Base-by-base conservation (phyloP, 2,888 invertebrate species). In the Taenaris catops region DNA sequence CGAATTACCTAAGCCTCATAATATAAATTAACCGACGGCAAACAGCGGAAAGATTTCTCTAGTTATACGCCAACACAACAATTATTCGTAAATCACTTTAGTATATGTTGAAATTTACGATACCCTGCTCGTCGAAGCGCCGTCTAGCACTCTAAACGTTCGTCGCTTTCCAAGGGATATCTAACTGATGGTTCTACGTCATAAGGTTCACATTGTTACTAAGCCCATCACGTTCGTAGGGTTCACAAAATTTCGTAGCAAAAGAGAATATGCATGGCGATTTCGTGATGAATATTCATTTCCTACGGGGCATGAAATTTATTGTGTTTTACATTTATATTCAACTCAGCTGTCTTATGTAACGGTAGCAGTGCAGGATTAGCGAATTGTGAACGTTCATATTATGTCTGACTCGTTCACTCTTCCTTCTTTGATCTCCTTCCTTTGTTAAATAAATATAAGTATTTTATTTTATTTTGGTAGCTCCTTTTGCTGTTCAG, bases 31-130 rank as follows among this genome's bases (percentile, higher is more conserved):
- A 74, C 70, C 71, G 66, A 73, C 79, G 76, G 84, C 86, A 81
- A 79, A 79, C 81, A 83, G 83, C 86, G 84, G 83, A 86, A 86
- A 86, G 84, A 86, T 86, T 84, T 84, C 84, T 80, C 83, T 84
- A 83, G 81, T 81, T 83, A 83, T 84, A 86, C 79, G 71, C 80
- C 80, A 84, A 78, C 81, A 84, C 75, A 86, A 86, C 86, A 86
- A 86, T 86, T 84, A 86, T 86, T 83, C 86, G 86, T 86, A 86
- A 86, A 86, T 86, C 86, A 86, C 86, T 86, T 86, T 86, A 84
- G 81, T 86, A 86, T 86, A 86, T 84, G 86, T 83, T 84, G 83
- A 83, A 86, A 86, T 83, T 86, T 86, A 86, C 86, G 81, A 81
- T 78, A 76, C 63, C 61, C 60, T 58, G 66, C 57, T 53, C 53